phyloP scores from a whole-genome alignment of 2,797 vertebrate genomes.

The Denticeps clupeoides region DNA sequence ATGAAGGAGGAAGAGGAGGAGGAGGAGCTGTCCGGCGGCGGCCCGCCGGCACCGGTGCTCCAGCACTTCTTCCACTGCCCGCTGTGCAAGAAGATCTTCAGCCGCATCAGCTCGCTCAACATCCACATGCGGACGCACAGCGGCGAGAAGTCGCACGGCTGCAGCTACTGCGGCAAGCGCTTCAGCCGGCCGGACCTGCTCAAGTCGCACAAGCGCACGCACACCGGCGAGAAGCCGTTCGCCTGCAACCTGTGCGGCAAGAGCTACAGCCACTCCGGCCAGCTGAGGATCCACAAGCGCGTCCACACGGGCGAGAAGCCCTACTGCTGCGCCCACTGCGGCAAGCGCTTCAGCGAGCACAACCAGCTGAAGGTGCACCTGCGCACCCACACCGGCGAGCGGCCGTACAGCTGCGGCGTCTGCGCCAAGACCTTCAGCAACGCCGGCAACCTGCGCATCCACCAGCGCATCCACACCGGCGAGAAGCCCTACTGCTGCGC shows the following conservation, averaged over 20 bases:
- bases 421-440: slow-evolving; percentile 59
- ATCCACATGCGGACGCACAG: slow-evolving; percentile 50
- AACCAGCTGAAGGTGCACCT: slow-evolving; percentile 62
- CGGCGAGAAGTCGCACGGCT: slow-evolving; percentile 54
- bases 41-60: neutral
- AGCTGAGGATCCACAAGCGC: slow-evolving; percentile 63
- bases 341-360: slow-evolving; percentile 56
- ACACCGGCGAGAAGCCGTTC: slow-evolving; percentile 67
- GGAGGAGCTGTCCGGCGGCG: slow-evolving; percentile 3
- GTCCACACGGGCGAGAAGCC: slow-evolving; percentile 71
- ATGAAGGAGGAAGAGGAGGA: neutral
- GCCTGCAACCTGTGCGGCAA: slow-evolving; percentile 61
- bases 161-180: slow-evolving; percentile 58
- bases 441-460: slow-evolving; percentile 52
- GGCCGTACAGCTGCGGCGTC: slow-evolving; percentile 53
- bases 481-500: slow-evolving; percentile 59
- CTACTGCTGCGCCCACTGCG: slow-evolving; percentile 52
- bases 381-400: slow-evolving; percentile 60
- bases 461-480: slow-evolving; percentile 58
- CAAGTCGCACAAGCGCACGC: slow-evolving; percentile 60
- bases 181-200: slow-evolving; percentile 62
- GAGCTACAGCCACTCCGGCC: slow-evolving; percentile 53
- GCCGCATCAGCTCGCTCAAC: slow-evolving; percentile 37
- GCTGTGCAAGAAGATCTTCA: slow-evolving; percentile 47
- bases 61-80: slow-evolving; percentile 36